Conservation (phyloP, 2,113 vertebrate genomes). For the Melanerpes formicivorus region DNA sequence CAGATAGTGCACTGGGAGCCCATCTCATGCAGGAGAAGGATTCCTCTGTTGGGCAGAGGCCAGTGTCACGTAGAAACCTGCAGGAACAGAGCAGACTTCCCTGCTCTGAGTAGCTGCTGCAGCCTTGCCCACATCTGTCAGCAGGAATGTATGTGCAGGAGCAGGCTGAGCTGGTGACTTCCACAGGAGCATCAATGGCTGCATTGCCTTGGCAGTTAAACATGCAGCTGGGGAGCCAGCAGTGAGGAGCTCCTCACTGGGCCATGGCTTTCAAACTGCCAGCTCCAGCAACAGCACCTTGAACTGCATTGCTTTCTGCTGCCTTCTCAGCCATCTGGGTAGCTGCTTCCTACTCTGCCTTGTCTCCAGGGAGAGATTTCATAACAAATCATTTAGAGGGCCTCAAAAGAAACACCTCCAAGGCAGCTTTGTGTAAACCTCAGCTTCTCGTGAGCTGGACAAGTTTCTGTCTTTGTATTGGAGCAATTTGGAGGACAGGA, state of each 20-base stretch:
- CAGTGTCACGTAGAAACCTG: not conserved
- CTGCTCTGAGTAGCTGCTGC: not conserved
- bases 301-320: not conserved
- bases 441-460: not conserved
- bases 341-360: not conserved
- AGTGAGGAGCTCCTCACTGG: not conserved
- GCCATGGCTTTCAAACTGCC: not conserved
- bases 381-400: not conserved
- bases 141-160: not conserved
- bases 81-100: not conserved
- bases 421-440: not conserved
- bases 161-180: not conserved
- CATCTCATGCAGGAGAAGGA: not conserved
- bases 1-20: accelerated
- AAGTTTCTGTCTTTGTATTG: not conserved
- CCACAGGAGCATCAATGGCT: not conserved
- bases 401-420: not conserved
- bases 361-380: not conserved
- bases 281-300: not conserved
- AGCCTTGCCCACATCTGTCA: not conserved
- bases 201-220: not conserved
- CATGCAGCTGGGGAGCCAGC: not conserved
- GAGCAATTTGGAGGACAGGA: not conserved
- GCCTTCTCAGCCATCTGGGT: not conserved
- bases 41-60: not conserved